phyloP scores from a whole-genome alignment of 2,888 invertebrate species.

The Apeira syringaria region DNA sequence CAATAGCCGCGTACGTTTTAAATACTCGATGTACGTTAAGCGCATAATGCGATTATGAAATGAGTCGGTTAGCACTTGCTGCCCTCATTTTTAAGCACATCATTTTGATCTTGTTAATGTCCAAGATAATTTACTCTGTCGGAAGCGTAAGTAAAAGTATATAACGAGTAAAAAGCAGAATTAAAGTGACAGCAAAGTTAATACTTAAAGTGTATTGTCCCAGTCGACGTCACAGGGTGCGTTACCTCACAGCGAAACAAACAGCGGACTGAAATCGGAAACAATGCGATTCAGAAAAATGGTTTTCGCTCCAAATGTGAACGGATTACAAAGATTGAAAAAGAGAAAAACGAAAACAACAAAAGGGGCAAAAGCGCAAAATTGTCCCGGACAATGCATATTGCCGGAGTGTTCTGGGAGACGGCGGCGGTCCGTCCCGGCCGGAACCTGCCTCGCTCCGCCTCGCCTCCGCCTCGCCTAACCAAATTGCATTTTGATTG shows the following conservation, averaged over 20 bases:
- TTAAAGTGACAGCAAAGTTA: background rate
- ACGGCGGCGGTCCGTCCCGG: constrained; percentile 16
- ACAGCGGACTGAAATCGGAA: constrained; percentile 25
- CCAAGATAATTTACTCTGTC: too few species aligned
- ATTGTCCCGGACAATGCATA: constrained; percentile 65
- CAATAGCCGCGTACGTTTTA: background rate
- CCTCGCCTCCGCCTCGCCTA: constrained; percentile 35
- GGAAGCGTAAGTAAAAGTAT: background rate
- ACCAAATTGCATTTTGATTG: constrained; percentile 73
- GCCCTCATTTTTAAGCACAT: constrained; percentile 27
- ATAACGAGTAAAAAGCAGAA: background rate
- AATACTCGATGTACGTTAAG: constrained; percentile 15
- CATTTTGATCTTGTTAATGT: constrained; percentile 24
- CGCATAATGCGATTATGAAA: constrained; percentile 33
- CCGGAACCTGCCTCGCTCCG: constrained; percentile 26
- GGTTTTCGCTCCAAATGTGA: constrained; percentile 43
- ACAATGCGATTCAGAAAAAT: constrained; percentile 33
- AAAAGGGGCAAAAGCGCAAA: constrained; percentile 52
- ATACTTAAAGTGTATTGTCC: background rate
- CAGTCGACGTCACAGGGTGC: constrained; percentile 18
- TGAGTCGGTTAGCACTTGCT: constrained; percentile 25
- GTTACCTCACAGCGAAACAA: constrained; percentile 28
- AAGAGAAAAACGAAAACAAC: constrained; percentile 48
- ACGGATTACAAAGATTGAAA: constrained; percentile 45
- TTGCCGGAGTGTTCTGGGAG: constrained; percentile 43